phyloP scores from a whole-genome alignment of 30 jellyfish, hydroid and myxozoan species.

The Cassiopea andromeda region DNA sequence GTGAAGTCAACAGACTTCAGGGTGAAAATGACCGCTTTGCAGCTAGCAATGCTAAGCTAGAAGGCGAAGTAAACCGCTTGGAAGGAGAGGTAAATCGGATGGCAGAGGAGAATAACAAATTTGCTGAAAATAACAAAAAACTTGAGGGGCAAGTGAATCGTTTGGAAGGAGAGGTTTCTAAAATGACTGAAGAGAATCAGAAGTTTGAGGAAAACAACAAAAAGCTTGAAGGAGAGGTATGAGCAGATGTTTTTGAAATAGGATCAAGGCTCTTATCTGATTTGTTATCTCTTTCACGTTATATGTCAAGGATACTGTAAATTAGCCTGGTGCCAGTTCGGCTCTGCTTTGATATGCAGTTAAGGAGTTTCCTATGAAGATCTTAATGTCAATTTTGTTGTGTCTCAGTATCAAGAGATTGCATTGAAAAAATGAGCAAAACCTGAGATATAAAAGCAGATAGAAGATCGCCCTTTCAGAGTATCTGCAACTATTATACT shows the following conservation, averaged over 20 bases:
- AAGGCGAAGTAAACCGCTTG: slow-evolving; percentile 80
- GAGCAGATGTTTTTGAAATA: not conserved
- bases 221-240: slow-evolving; percentile 72
- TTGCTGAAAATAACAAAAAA: slow-evolving; percentile 83
- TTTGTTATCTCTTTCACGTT: too few species aligned
- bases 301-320: not conserved
- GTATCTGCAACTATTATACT: too few species aligned
- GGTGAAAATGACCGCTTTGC: slow-evolving; percentile 82
- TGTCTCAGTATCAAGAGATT: not conserved
- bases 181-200: slow-evolving; percentile 75
- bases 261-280: not conserved
- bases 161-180: slow-evolving; percentile 80
- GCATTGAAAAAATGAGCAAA: not conserved
- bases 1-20: slow-evolving; percentile 49
- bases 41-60: slow-evolving; percentile 72
- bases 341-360: not conserved
- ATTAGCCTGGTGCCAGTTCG: not conserved
- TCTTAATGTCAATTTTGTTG: not conserved
- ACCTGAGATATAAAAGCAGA: not conserved
- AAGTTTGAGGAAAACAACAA: slow-evolving; percentile 79
- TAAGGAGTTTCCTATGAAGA: not conserved
- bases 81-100: slow-evolving; percentile 72
- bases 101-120: slow-evolving; percentile 86
- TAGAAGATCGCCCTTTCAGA: not conserved
- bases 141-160: slow-evolving; percentile 79